Base-by-base conservation (phyloP, 64 coral and sea anemone species). In the Stylophora pistillata region DNA sequence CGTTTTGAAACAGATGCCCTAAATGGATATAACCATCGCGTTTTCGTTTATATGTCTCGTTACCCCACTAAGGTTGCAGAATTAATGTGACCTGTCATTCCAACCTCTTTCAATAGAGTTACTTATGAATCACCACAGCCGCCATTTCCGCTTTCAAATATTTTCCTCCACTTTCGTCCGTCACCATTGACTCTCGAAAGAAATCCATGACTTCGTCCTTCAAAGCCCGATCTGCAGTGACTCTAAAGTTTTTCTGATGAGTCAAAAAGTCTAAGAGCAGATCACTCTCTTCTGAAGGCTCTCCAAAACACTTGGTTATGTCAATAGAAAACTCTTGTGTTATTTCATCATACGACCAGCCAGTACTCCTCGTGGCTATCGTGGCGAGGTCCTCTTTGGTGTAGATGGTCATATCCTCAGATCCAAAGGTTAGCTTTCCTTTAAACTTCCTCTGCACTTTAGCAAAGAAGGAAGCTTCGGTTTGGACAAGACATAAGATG, bases 211-310 rank as follows among this genome's bases (percentile, higher is more conserved):
- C 31, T 21, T 83, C 61, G 20, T 63, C 18, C 13, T 68, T 83
- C 60, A 83, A 83, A 26, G 53, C 80, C 80, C 63, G 58, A 31
- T 81, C 78, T 56, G 78, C 78, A 57, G 57, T 81, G 28, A 58
- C 57, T 64, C 78, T 57, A 58, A 81, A 81, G 78, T 81, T 57
- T 63, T 81, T 81, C 78, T 81, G 78, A 58, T 81, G 78, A 17
- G 78, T 81, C 58, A 81, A 29, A 57, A 81, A 81, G 30, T 81
- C 78, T 9, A 81, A 81, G 18, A 83, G 41, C 33, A 47, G 80
- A 34, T 83, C 80, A 23, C 80, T 58, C 64, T 83, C 60, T 52
- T 69, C 33, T 62, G 61, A 83, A 68, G 32, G 30, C 30, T 83
- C 33, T 68, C 61, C 21, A 34, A 83, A 69, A 62, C 61, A 83